Evolutionary conservation across 2,888 invertebrate species (phyloP).

Genomic region (Opisthograptis luteolata): DNA sequence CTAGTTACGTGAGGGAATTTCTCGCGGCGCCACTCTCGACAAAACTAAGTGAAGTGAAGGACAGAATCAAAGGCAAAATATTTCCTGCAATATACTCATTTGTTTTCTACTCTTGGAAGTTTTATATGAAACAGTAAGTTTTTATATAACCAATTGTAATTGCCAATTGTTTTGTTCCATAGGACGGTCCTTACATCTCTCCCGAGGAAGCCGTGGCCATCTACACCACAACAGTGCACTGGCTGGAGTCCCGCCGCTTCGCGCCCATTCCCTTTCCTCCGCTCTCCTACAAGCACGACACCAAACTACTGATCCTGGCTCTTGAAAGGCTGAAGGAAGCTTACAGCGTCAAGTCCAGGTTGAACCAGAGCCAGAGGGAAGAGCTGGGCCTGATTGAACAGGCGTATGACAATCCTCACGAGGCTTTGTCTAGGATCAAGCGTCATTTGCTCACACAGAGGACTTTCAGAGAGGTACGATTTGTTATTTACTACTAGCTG

Average conservation of each 20-base stretch:
- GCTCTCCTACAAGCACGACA: slow-evolving; percentile 99
- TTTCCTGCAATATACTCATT: no score
- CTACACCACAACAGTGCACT: slow-evolving; percentile 99
- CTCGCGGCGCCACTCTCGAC: no score
- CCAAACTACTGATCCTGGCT: slow-evolving; percentile 98
- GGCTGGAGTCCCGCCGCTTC: slow-evolving; percentile 99
- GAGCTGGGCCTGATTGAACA: slow-evolving; percentile 99
- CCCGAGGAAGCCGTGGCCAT: slow-evolving; percentile 99
- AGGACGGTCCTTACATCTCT: slow-evolving; percentile 99
- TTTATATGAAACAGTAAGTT: no score
- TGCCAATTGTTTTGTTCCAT: slow-evolving; percentile 19
- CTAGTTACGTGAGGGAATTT: no score
- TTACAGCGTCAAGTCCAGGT: slow-evolving; percentile 97
- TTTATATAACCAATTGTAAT: no score
- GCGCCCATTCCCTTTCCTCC: slow-evolving; percentile 99
- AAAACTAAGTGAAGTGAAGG: no score
- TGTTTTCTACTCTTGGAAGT: no score
- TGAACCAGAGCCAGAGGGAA: slow-evolving; percentile 99
- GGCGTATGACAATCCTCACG: slow-evolving; percentile 99
- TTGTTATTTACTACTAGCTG: background rate
- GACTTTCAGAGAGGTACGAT: slow-evolving; percentile 96
- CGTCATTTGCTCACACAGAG: slow-evolving; percentile 99
- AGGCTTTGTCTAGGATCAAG: slow-evolving; percentile 99
- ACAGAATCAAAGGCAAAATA: no score
- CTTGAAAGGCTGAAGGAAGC: slow-evolving; percentile 98